These are phyloP conservation scores for Sander vitreus DNA, from an alignment of 2,113 vertebrate species.

Conservation along the genomic window DNA sequence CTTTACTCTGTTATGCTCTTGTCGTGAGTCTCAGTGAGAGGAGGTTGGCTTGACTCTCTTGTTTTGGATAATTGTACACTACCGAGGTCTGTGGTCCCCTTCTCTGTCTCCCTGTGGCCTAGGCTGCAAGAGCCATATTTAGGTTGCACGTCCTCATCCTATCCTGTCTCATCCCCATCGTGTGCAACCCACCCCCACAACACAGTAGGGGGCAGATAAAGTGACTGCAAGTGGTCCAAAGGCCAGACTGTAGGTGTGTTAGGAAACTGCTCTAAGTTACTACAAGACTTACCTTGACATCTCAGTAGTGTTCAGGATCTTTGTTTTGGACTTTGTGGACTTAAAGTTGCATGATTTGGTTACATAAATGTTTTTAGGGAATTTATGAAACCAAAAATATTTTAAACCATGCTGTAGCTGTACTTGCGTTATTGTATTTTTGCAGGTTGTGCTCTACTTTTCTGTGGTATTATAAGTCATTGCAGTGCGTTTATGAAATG, in stretches of 20 bases:
- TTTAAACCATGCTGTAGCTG: constrained; percentile 37
- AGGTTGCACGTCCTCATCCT: constrained; percentile 80
- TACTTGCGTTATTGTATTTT: constrained; percentile 49
- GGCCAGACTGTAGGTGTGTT: constrained; percentile 25
- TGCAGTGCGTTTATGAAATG: constrained; percentile 36
- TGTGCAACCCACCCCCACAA: constrained; percentile 58
- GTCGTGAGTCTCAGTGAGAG: constrained; percentile 78
- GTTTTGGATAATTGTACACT: constrained; percentile 88
- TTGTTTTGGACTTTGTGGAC: constrained; percentile 53
- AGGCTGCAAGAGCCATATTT: constrained; percentile 84
- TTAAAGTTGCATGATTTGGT: constrained; percentile 47
- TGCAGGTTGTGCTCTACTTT: constrained; percentile 37
- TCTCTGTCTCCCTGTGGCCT: constrained; percentile 86
- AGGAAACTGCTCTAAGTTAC: not conserved
- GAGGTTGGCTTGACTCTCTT: constrained; percentile 84
- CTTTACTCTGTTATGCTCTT: constrained; percentile 71
- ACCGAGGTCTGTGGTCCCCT: constrained; percentile 85
- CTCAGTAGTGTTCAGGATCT: constrained; percentile 7
- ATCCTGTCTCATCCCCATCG: constrained; percentile 76
- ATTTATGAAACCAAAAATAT: constrained; percentile 61
- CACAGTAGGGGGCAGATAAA: constrained; percentile 50
- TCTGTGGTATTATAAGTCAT: constrained; percentile 13
- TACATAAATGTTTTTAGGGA: constrained; percentile 56
- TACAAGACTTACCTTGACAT: not conserved
- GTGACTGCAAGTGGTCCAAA: constrained; percentile 18